phyloP scores from a whole-genome alignment of 2,888 invertebrate genomes.

The Cremastobaeus sp. region DNA sequence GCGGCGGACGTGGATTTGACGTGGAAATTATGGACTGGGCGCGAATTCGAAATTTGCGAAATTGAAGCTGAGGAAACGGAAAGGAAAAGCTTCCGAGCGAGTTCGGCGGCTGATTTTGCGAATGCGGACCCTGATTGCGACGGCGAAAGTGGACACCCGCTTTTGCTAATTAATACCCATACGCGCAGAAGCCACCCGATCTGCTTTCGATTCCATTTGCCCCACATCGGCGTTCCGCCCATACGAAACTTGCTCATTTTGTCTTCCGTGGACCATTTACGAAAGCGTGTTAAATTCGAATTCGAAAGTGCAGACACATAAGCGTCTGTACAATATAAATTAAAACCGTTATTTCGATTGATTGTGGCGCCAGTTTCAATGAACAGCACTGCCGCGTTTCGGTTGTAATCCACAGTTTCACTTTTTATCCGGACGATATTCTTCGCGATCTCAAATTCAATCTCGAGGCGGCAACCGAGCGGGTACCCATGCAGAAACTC shows the following conservation, averaged over 20 bases:
- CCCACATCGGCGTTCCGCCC: constrained; percentile 53
- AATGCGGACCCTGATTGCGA: constrained; percentile 48
- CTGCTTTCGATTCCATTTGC: constrained; percentile 56
- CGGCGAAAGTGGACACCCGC: constrained; percentile 59
- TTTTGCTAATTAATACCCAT: constrained; percentile 61
- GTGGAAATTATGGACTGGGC: too few species aligned
- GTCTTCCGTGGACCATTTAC: constrained; percentile 52
- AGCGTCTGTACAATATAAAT: constrained; percentile 49
- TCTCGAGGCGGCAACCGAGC: not conserved
- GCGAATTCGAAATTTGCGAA: too few species aligned
- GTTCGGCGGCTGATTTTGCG: constrained; percentile 10
- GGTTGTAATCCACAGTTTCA: constrained; percentile 13
- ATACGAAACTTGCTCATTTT: constrained; percentile 55
- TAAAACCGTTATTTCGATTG: constrained; percentile 58
- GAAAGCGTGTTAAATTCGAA: constrained; percentile 57
- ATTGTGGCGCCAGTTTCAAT: constrained; percentile 55
- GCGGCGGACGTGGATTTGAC: not conserved
- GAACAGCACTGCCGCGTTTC: constrained; percentile 34
- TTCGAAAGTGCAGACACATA: constrained; percentile 55
- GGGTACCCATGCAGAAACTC: too few species aligned
- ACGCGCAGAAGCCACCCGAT: constrained; percentile 48
- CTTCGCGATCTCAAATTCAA: not conserved
- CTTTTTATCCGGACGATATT: constrained; percentile 36
- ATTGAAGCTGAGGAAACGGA: not conserved
- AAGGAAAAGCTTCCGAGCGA: too few species aligned